Evolutionary conservation across 2,113 vertebrate species (phyloP).

Genomic region (Sorex fumeus): DNA sequence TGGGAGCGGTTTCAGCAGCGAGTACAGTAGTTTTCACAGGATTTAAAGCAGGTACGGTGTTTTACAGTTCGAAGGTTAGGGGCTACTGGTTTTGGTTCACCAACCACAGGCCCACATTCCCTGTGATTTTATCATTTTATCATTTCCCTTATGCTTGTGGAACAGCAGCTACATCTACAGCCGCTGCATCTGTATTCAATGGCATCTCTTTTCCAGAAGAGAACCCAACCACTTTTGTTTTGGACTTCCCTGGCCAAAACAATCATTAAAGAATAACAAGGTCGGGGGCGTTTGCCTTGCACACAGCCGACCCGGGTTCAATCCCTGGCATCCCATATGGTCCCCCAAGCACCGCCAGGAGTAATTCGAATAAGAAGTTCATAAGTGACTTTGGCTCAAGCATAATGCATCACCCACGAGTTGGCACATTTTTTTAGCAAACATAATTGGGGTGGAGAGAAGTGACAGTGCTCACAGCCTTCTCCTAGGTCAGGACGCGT

Average conservation of each 20-base stretch:
- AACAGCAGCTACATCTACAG: background rate
- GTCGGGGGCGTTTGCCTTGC: too few species aligned
- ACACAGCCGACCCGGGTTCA: too few species aligned
- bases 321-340: too few species aligned
- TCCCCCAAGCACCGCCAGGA: too few species aligned
- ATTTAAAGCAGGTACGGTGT: background rate
- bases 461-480: background rate
- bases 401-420: background rate
- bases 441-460: background rate
- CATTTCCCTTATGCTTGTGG: background rate
- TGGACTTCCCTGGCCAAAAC: background rate
- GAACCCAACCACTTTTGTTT: background rate
- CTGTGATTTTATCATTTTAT: background rate
- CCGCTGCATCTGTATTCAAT: background rate
- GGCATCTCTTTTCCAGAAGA: background rate
- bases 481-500: too few species aligned
- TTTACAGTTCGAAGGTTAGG: background rate
- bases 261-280: too few species aligned
- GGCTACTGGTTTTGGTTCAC: background rate
- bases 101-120: background rate
- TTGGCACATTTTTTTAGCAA: background rate
- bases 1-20: background rate
- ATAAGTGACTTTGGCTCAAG: background rate
- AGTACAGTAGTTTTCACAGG: background rate
- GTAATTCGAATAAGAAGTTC: background rate